phyloP scores from a whole-genome alignment of 2,113 vertebrate genomes.

The Ursus arctos region DNA sequence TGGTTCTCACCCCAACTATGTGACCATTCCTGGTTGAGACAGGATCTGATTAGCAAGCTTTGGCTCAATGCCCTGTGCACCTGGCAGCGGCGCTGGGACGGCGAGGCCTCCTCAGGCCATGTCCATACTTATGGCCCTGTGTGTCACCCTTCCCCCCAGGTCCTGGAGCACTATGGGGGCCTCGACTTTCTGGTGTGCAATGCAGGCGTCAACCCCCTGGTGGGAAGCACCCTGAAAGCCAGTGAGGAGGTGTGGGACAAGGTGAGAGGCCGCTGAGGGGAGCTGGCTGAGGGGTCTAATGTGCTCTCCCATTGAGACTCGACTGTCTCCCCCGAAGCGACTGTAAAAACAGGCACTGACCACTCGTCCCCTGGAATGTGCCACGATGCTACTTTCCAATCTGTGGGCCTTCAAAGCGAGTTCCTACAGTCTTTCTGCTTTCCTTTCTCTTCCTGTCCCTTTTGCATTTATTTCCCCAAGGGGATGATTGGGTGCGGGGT shows the following conservation, averaged over 20 bases:
- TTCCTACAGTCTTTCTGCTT: neutral
- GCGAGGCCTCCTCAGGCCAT: neutral
- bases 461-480: neutral
- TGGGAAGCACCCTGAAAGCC: conserved; percentile 89
- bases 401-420: neutral
- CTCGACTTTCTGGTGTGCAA: conserved; percentile 91
- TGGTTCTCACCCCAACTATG: neutral
- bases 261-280: conserved; percentile 76
- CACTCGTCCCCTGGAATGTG: neutral
- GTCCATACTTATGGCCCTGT: neutral
- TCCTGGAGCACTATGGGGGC: conserved; percentile 87
- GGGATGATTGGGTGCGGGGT: neutral
- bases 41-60: neutral
- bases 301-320: no score
- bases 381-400: neutral
- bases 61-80: neutral
- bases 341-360: neutral
- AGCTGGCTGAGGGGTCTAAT: neutral
- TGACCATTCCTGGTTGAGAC: neutral
- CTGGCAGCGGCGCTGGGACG: neutral
- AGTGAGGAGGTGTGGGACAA: conserved; percentile 92
- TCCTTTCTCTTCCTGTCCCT: neutral
- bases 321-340: neutral
- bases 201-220: conserved; percentile 90
- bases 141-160: neutral